Evolutionary conservation across 1,140 invertebrate genomes (phyloP).

Genomic region (Zaprionus nigranus): DNA sequence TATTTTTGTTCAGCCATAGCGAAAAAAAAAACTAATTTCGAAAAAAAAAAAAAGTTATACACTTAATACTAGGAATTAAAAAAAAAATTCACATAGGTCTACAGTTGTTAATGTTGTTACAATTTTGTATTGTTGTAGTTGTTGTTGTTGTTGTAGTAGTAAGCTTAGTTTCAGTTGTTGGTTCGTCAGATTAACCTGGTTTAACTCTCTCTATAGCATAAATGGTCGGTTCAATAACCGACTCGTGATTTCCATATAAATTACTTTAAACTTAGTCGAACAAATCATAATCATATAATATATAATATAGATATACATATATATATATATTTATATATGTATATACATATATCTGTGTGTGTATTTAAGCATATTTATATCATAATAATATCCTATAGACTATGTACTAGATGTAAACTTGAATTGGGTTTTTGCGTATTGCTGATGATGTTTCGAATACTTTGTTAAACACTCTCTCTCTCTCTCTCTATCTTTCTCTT

Average conservation of each 20-base stretch:
- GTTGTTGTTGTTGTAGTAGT: slow-evolving; percentile 5
- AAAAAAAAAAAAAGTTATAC: slow-evolving; percentile 40
- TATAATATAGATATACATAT: slow-evolving; percentile 12
- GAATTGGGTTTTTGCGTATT: slow-evolving; percentile 23
- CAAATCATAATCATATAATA: slow-evolving; percentile 26
- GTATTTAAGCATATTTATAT: slow-evolving; percentile 16
- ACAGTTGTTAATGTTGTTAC: slow-evolving; percentile 19
- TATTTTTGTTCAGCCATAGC: slow-evolving; percentile 53
- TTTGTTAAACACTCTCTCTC: slow-evolving; percentile 10
- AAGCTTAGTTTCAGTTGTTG: slow-evolving; percentile 40
- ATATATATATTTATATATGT: not conserved
- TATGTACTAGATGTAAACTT: slow-evolving; percentile 28
- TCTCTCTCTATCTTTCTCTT: not conserved
- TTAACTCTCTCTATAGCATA: slow-evolving; percentile 46
- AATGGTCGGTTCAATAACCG: slow-evolving; percentile 15
- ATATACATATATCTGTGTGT: slow-evolving; percentile 5
- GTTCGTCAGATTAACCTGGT: slow-evolving; percentile 35
- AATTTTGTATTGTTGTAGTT: slow-evolving; percentile 27
- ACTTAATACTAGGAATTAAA: slow-evolving; percentile 36
- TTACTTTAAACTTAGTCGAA: slow-evolving; percentile 24
- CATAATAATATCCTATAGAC: slow-evolving; percentile 17
- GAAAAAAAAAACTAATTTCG: slow-evolving; percentile 46
- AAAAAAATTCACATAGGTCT: slow-evolving; percentile 25
- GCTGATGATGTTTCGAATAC: slow-evolving; percentile 40
- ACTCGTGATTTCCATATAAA: slow-evolving; percentile 22